phyloP scores from a whole-genome alignment of 2,888 invertebrate species.

The Drosophila ezoana region DNA sequence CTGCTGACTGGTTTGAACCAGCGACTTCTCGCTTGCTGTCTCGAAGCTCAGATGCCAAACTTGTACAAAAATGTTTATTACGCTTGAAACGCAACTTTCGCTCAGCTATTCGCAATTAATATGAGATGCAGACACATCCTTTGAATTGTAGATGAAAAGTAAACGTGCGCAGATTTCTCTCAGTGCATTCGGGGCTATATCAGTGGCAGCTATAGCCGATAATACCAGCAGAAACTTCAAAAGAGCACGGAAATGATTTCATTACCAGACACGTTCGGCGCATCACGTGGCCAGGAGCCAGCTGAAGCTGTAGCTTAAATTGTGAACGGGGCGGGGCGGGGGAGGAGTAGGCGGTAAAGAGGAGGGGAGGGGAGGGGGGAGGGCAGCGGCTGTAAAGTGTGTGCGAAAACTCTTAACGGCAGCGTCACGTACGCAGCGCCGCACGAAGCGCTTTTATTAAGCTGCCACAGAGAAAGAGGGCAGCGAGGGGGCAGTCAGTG shows the following conservation, averaged over 20 bases:
- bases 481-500: background rate
- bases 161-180: slow-evolving; percentile 10
- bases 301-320: slow-evolving; percentile 12
- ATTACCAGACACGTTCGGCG: slow-evolving; percentile 75
- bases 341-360: background rate
- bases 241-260: slow-evolving; percentile 80
- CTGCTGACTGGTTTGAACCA: too few relatives aligned
- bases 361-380: background rate
- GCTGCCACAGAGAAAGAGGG: slow-evolving; percentile 60
- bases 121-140: too few relatives aligned
- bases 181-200: slow-evolving; percentile 31
- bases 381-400: slow-evolving; percentile 55
- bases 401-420: slow-evolving; percentile 71
- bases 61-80: too few relatives aligned
- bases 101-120: too few relatives aligned
- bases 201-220: slow-evolving; percentile 54
- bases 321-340: background rate
- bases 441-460: slow-evolving; percentile 82
- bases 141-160: too few relatives aligned
- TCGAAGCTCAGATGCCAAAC: too few relatives aligned
- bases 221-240: slow-evolving; percentile 74
- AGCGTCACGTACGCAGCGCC: slow-evolving; percentile 77
- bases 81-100: too few relatives aligned
- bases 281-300: slow-evolving; percentile 46
- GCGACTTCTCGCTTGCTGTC: too few relatives aligned